Evolutionary conservation across 2,797 vertebrate genomes (phyloP), one percentile per base, ranked within the genome.

Genomic region (Siniperca scherzeri): DNA sequence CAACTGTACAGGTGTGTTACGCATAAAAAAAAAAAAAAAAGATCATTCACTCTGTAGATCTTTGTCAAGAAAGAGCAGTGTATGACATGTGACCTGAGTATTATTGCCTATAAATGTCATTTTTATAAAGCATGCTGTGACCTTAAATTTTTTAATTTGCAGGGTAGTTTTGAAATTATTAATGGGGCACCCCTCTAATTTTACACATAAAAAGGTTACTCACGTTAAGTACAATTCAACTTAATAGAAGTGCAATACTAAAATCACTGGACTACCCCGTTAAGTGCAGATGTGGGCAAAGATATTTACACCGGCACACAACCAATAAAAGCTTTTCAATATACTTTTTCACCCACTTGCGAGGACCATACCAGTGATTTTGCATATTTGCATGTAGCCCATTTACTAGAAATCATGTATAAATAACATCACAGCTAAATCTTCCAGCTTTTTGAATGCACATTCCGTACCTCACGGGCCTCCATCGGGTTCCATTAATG

Each of bases 81-180:
- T 3, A 40, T 25, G 1, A 46, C 17, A 22, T 14, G 30, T 30
- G 30, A 30, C 30, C 30, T 30, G 9, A 52, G 19, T 42, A 36
- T 33, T 33, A 48, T 16, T 60, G 4, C 42, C 42, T 1, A 46
- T 2, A 2, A 21, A 57, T 13, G 3, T 30, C 2, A n/a, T 7
- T 33, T 65, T 22, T 17, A 10, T 44, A 33, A 59, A 53, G 60
- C 13, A 16, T 13, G 57, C 44, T 48, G 46, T 59, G 46, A 73
- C 53, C 55, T 77, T 62, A 61, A 56, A 16, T 42, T 69, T 1
- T 5, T 55, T 13, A 2, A 52, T 66, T 27, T 70, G 5, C 17
- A 40, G 30, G 25, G 16, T 27, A 33, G 30, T 25, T 27, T 12
- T 82, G 17, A 48, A 70, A 83, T 72, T 75, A 72, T 84, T 72